Percentiles rank a stretch among this genome's conserved stretches.
Conservation (phyloP, 2,888 invertebrate species). For the Biston betularia region DNA sequence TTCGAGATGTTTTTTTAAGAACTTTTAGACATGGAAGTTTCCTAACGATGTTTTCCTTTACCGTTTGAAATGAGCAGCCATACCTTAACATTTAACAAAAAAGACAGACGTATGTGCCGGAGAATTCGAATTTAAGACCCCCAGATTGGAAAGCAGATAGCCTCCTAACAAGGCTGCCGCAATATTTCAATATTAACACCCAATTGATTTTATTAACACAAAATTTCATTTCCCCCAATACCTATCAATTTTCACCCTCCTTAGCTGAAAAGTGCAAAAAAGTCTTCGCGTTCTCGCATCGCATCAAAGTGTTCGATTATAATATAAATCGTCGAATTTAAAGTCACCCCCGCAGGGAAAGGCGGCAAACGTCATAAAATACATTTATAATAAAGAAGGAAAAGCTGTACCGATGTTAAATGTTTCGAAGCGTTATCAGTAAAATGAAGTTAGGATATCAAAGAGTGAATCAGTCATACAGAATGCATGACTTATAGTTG, state of each 20-base stretch:
- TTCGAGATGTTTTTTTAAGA: too few relatives aligned
- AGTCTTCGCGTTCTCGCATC: constrained; percentile 23
- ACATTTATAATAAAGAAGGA: constrained; percentile 72
- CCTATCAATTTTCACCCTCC: constrained; percentile 26
- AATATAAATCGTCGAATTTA: constrained; percentile 80
- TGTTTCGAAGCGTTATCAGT: not conserved
- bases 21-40: too few relatives aligned
- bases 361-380: constrained; percentile 75
- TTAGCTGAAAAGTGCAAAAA: constrained; percentile 20
- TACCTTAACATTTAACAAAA: too few relatives aligned
- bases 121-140: too few relatives aligned
- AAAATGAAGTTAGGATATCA: not conserved
- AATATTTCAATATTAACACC: not conserved
- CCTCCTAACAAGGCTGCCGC: not conserved
- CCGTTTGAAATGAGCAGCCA: too few relatives aligned
- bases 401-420: constrained; percentile 58
- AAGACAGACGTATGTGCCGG: too few relatives aligned
- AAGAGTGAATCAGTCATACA: not conserved
- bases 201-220: constrained; percentile 11
- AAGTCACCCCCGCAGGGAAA: constrained; percentile 54
- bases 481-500: too few relatives aligned
- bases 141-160: too few relatives aligned
- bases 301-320: constrained; percentile 75
- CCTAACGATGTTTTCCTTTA: too few relatives aligned
- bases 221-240: constrained; percentile 2